Conservation (phyloP, 2,797 vertebrate genomes). For the Chaetodon trifasciatus region DNA sequence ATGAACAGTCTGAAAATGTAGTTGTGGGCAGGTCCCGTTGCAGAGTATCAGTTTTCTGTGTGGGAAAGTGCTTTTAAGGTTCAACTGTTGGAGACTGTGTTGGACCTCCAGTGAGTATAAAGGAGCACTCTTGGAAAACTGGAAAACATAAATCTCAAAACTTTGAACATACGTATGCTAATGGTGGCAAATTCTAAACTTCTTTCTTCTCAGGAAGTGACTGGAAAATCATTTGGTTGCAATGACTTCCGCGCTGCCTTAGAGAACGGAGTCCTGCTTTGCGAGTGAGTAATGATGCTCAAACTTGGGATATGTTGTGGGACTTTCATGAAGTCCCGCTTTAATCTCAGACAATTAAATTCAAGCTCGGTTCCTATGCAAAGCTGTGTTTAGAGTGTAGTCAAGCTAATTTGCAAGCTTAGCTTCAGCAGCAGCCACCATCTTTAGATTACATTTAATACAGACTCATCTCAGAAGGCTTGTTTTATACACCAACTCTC, state of each 20-base stretch:
- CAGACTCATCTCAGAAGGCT: not conserved
- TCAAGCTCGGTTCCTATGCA: not conserved
- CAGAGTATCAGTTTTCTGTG: not conserved
- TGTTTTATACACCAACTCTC: not conserved
- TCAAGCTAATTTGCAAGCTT: not conserved
- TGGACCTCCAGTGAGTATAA: not conserved
- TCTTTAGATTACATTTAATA: not conserved
- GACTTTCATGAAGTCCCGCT: not conserved
- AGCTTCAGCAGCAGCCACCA: not conserved
- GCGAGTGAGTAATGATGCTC: conserved; percentile 89
- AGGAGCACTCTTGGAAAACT: not conserved
- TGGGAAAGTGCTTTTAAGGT: not conserved
- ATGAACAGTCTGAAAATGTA: not conserved
- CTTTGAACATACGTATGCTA: not conserved
- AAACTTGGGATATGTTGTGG: not conserved
- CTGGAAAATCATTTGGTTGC: conserved; percentile 90
- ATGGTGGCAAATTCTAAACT: not conserved
- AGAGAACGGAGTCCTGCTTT: conserved; percentile 94
- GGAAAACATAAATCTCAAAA: not conserved
- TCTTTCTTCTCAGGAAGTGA: conserved; percentile 87
- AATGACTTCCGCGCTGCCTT: conserved; percentile 92
- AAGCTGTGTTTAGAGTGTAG: not conserved
- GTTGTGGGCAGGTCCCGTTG: not conserved
- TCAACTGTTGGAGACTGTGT: not conserved
- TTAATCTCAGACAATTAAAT: not conserved